Evolutionary conservation across 2,888 invertebrate species (phyloP).

Genomic region (Sesamia inferens): DNA sequence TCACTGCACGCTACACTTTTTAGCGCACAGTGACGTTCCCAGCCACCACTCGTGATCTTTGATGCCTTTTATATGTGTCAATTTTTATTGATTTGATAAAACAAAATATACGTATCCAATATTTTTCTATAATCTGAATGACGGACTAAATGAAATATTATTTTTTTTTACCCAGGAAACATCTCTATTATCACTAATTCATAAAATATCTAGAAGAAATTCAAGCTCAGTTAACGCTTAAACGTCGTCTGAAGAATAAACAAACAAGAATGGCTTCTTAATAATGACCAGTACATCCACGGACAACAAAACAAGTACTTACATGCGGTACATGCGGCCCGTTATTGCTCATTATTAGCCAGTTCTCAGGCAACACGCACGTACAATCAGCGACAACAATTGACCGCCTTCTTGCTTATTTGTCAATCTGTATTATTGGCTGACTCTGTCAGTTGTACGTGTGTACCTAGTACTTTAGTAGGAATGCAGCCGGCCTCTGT

Average conservation of each 20-base stretch:
- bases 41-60: too few relatives aligned
- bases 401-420: constrained; percentile 56
- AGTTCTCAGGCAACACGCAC: constrained; percentile 65
- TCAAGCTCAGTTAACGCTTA: background rate
- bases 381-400: constrained; percentile 58
- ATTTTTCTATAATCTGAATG: too few relatives aligned
- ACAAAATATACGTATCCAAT: too few relatives aligned
- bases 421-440: constrained; percentile 60
- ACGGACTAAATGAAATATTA: too few relatives aligned
- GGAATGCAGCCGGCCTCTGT: constrained; percentile 41
- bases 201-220: background rate
- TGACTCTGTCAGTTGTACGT: constrained; percentile 4
- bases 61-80: too few relatives aligned
- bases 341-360: constrained; percentile 61
- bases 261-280: background rate
- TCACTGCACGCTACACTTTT: too few relatives aligned
- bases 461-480: constrained; percentile 20
- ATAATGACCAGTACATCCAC: constrained; percentile 16
- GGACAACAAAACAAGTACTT: constrained; percentile 24
- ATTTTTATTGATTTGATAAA: too few relatives aligned
- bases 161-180: too few relatives aligned
- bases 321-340: constrained; percentile 7
- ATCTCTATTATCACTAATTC: too few relatives aligned
- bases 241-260: background rate
- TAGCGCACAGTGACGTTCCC: too few relatives aligned